Percentiles rank a stretch among this genome's conserved stretches.
Conservation (phyloP, 2,113 vertebrate species). For the Rynchops niger region DNA sequence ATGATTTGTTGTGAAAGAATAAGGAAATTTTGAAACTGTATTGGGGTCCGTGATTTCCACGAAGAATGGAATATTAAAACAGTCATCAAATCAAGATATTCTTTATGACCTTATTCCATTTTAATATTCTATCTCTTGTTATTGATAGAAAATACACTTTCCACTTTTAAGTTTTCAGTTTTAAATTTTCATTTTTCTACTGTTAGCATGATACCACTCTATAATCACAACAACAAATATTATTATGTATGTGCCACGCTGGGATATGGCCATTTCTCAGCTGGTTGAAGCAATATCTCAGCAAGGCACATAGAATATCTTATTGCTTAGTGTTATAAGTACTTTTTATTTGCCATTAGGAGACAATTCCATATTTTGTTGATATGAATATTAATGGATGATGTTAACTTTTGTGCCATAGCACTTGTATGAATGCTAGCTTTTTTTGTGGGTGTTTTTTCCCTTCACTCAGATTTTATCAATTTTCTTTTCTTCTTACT, state of each 20-base stretch:
- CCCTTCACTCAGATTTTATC: background rate
- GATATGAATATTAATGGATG: background rate
- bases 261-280: slow-evolving; percentile 18
- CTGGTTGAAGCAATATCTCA: slow-evolving; percentile 10
- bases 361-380: background rate
- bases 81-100: background rate
- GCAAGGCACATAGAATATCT: background rate
- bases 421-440: background rate
- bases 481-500: background rate
- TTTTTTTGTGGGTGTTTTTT: background rate
- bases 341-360: background rate
- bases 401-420: background rate
- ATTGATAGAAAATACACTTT: background rate
- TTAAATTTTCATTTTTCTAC: background rate
- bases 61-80: background rate
- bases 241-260: background rate
- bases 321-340: background rate
- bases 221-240: slow-evolving; percentile 13
- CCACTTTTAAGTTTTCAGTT: background rate
- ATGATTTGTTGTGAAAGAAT: background rate
- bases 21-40: background rate
- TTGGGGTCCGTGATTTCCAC: background rate
- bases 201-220: background rate
- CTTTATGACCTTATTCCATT: background rate
- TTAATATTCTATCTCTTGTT: background rate